phyloP scores from a whole-genome alignment of 2,113 vertebrate genomes.

The Alouatta palliata region DNA sequence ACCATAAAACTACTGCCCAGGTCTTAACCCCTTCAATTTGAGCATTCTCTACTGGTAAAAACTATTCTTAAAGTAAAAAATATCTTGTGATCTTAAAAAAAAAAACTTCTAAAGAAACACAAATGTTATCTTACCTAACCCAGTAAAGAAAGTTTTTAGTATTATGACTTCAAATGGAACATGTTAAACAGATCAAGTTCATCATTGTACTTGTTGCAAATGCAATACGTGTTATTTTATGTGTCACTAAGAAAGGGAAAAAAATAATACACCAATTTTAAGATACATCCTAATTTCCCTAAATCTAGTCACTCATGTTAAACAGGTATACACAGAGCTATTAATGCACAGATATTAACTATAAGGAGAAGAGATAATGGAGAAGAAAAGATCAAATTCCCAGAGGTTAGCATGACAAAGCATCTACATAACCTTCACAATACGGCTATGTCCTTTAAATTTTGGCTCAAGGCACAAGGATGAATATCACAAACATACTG shows the following conservation, averaged over 20 bases:
- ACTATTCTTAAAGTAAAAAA: conserved; percentile 7
- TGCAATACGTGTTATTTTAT: conserved; percentile 1
- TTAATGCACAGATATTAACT: background rate
- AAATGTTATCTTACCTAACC: conserved; percentile 21
- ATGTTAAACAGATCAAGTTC: background rate
- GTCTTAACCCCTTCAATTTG: background rate
- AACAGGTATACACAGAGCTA: background rate
- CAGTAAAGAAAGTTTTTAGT: conserved; percentile 18
- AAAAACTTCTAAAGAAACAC: background rate
- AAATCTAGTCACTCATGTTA: background rate
- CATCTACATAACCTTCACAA: background rate
- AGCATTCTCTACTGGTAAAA: background rate
- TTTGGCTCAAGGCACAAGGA: background rate
- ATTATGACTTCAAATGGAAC: background rate
- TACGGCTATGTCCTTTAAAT: background rate
- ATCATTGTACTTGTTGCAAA: background rate
- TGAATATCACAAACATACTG: background rate
- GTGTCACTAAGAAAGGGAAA: background rate
- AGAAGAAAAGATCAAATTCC: background rate
- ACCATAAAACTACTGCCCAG: background rate
- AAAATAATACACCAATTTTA: background rate
- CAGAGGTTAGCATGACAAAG: background rate
- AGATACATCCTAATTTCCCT: background rate
- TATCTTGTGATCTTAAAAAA: background rate
- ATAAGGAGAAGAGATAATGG: background rate